A percentile compares a stretch with the other conserved stretches of the same genome.
phyloP scores from a whole-genome alignment of 1,140 invertebrate genomes.

The Heterodera schachtii region DNA sequence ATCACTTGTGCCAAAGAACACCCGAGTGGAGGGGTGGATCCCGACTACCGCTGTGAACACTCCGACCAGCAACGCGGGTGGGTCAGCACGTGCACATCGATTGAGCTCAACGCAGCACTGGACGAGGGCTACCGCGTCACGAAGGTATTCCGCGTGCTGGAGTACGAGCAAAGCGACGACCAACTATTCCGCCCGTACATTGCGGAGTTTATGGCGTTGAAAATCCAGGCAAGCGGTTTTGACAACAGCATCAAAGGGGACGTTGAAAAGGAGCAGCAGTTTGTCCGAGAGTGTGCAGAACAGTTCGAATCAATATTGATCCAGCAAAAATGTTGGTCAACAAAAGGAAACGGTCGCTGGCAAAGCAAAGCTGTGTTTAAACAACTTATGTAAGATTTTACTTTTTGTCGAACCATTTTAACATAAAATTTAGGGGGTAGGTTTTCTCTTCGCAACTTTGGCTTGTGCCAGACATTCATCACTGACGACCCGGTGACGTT shows the following conservation, averaged over 20 bases:
- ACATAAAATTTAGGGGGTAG: background rate
- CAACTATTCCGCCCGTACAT: constrained; percentile 1
- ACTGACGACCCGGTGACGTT: background rate
- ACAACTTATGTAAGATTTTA: too few species aligned
- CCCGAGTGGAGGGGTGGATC: too few species aligned
- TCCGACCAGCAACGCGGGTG: too few species aligned
- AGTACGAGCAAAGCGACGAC: constrained; percentile 9
- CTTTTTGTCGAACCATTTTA: too few species aligned
- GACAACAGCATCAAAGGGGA: constrained; percentile 1
- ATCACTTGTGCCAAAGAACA: too few species aligned
- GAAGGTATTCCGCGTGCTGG: background rate
- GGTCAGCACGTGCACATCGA: too few species aligned
- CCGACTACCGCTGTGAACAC: too few species aligned
- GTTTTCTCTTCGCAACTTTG: constrained; percentile 15
- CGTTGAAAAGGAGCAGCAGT: background rate
- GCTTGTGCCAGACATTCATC: background rate
- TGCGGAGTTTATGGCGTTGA: background rate
- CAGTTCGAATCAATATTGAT: background rate
- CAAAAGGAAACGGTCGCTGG: constrained; percentile 14
- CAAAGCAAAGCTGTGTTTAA: background rate
- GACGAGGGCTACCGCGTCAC: too few species aligned
- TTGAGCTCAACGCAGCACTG: too few species aligned
- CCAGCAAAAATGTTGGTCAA: background rate
- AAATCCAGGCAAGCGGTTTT: constrained; percentile 11
- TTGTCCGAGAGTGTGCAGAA: constrained; percentile 7